These are phyloP conservation scores for Tokudaia muenninki DNA, from an alignment of 2,797 vertebrate species.

Conservation along the genomic window DNA sequence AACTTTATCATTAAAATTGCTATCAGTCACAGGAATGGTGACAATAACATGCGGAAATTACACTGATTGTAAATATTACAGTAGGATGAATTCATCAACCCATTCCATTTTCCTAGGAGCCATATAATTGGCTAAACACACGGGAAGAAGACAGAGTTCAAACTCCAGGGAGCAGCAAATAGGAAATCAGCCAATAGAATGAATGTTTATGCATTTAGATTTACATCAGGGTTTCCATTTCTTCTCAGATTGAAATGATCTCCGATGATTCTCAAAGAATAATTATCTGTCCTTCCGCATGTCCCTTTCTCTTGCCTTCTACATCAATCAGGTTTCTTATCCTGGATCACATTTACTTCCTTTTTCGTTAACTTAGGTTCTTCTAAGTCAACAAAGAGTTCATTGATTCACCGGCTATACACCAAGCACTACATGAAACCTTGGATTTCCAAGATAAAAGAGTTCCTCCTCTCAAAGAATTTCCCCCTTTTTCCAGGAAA, in stretches of 20 bases:
- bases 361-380: not conserved
- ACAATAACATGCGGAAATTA: not conserved
- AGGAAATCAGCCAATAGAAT: not conserved
- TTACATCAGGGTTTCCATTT: not conserved
- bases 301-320: constrained; percentile 15
- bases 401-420: constrained; percentile 4
- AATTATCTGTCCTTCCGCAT: not conserved
- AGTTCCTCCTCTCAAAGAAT: constrained; percentile 42
- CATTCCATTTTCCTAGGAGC: not conserved
- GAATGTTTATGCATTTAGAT: not conserved
- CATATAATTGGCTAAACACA: not conserved
- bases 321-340: not conserved
- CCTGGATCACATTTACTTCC: constrained; percentile 27
- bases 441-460: constrained; percentile 56
- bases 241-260: not conserved
- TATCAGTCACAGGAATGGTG: constrained; percentile 7
- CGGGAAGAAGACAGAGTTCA: not conserved
- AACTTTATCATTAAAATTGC: not conserved
- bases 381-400: constrained; percentile 28
- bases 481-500: constrained; percentile 22
- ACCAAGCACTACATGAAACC: constrained; percentile 46
- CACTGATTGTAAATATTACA: constrained; percentile 5
- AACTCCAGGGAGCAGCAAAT: not conserved
- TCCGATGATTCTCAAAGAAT: not conserved
- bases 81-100: not conserved